A percentile compares a stretch with the other conserved stretches of the same genome.
Conservation (phyloP, 2,113 vertebrate species). For the Anolis sagrei region DNA sequence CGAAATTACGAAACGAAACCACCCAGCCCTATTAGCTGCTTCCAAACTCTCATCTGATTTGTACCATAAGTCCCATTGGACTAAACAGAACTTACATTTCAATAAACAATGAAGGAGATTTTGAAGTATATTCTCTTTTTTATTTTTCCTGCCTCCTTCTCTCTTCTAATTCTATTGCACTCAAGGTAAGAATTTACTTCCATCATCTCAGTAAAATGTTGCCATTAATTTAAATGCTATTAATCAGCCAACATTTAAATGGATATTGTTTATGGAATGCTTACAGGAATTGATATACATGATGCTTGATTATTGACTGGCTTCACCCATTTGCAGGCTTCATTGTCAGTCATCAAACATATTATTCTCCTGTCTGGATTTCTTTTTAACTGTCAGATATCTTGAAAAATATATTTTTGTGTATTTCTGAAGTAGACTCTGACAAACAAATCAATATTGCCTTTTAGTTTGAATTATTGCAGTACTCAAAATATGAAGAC, state of each 20-base stretch:
- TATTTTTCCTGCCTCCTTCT: neutral
- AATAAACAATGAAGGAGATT: neutral
- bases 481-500: neutral
- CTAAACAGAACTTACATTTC: too few species aligned
- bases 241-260: neutral
- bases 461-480: neutral
- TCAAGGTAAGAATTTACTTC: neutral
- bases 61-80: neutral
- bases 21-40: too few species aligned
- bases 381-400: neutral
- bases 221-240: neutral
- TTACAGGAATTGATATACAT: neutral
- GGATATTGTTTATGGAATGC: neutral
- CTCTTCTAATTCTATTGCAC: too few species aligned
- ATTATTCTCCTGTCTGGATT: neutral
- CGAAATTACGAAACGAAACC: too few species aligned
- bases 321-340: neutral
- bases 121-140: neutral
- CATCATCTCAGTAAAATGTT: neutral
- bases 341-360: neutral
- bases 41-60: too few species aligned
- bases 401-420: conserved; percentile 9
- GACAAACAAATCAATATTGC: conserved; percentile 36
- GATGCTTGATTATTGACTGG: neutral
- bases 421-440: neutral